These are phyloP conservation scores for Argentina silus DNA, from an alignment of 2,797 vertebrate species.

Conservation along the genomic window DNA sequence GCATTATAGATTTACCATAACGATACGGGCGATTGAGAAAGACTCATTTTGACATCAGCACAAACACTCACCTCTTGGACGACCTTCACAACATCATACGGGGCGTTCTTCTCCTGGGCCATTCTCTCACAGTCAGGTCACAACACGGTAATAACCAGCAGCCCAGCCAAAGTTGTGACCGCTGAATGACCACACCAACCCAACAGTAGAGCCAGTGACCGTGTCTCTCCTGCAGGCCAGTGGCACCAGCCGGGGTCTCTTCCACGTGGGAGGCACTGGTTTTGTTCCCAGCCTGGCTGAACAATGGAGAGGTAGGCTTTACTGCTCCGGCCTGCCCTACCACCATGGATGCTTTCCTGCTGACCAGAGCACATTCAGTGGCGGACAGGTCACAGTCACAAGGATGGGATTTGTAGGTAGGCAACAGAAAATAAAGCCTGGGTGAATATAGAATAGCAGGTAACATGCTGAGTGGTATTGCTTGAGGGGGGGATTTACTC, in stretches of 20 bases:
- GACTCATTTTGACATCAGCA: neutral
- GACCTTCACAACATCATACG: slow-evolving; percentile 67
- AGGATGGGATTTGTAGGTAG: slow-evolving; percentile 44
- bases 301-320: slow-evolving; percentile 65
- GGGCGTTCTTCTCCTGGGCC: slow-evolving; percentile 70
- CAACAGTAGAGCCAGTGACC: slow-evolving; percentile 30
- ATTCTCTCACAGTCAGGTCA: slow-evolving; percentile 60
- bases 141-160: slow-evolving; percentile 5
- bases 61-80: slow-evolving; percentile 74
- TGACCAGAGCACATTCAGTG: slow-evolving; percentile 63
- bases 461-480: neutral
- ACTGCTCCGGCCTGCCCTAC: slow-evolving; percentile 43
- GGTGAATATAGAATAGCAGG: neutral
- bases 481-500: too few species aligned
- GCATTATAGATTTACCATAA: neutral
- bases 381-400: slow-evolving; percentile 17
- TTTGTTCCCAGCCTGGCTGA: slow-evolving; percentile 53
- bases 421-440: neutral
- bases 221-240: slow-evolving; percentile 21
- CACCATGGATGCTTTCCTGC: slow-evolving; percentile 56
- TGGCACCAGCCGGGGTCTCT: slow-evolving; percentile 22
- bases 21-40: neutral
- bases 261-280: slow-evolving; percentile 42
- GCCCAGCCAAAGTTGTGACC: slow-evolving; percentile 9
- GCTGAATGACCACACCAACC: slow-evolving; percentile 9